Base-by-base conservation (phyloP, 2,797 vertebrate genomes). In the Hephaestus fuliginosus region DNA sequence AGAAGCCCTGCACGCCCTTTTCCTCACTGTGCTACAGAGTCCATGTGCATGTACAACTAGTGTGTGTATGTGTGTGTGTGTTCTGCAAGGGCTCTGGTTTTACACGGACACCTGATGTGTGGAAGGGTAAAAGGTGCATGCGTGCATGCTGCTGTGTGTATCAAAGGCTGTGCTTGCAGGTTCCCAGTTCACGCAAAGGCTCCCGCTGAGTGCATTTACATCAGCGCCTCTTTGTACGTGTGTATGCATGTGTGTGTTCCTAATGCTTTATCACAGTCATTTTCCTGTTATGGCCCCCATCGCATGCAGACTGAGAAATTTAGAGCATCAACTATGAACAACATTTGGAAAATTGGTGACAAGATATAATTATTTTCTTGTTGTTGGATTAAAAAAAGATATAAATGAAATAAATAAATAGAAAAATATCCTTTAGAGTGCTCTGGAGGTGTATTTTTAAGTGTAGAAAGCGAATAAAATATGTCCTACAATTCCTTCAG, bases 91-190 rank as follows among this genome's bases (percentile, higher is more conserved):
- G 68, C 51, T 85, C 60, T 67, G 80, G 56, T 55, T 84, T 76
- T 76, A 86, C 86, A 89, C 10, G 78, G 80, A 89, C 87, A 60
- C 86, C 83, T 86, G 85, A 85, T 83, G 88, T 81, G 89, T 30
- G 36, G 52, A 51, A 64, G 63, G 74, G 51, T 82, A 65, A 83
- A 65, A 65, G 83, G 80, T 77, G 84, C 75, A 81, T 86, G 80
- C 22, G 77, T 83, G 88, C 74, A 73, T 78, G 71, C 85, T 71
- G 75, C 4, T 78, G 74, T 55, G 83, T 72, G 76, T 72, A 13
- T 81, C 64, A 82, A 79, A 82, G 80, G 71, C 51, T 48, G 51
- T 51, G 41, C 75, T 53, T 60, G 58, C 41, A 72, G 68, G 33
- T 15, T 84, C 49, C 28, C 46, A 2, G 63, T 61, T 62, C 81